Evolutionary conservation across 2,888 invertebrate genomes (phyloP).

Genomic region (Mythimna vitellina): DNA sequence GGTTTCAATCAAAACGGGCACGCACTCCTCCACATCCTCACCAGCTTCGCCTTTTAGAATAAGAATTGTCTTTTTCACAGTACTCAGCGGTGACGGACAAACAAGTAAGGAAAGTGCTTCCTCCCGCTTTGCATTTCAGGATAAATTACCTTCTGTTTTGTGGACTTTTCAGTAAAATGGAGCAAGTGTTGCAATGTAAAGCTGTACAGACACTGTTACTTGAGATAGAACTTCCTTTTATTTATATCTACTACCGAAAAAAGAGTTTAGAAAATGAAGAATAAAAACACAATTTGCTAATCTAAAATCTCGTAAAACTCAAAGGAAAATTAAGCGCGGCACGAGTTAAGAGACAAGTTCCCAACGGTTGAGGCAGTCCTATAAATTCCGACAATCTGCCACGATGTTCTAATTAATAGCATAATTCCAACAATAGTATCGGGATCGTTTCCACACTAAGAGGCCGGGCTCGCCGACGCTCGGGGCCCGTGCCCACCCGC

Average conservation of each 20-base stretch:
- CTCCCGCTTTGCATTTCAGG: conserved; percentile 33
- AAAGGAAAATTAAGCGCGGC: conserved; percentile 66
- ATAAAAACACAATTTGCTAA: conserved; percentile 32
- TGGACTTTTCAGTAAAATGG: conserved; percentile 1
- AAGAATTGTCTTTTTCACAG: conserved; percentile 90
- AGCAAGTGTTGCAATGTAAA: neutral
- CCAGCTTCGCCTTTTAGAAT: conserved; percentile 88
- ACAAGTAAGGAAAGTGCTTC: conserved; percentile 77
- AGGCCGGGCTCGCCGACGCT: conserved; percentile 72
- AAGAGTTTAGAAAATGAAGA: neutral
- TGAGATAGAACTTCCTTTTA: neutral
- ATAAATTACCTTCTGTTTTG: conserved; percentile 21
- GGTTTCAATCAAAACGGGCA: conserved; percentile 89
- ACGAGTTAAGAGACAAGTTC: conserved; percentile 69
- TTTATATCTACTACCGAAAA: neutral
- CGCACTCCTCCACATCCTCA: conserved; percentile 89
- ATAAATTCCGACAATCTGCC: conserved; percentile 75
- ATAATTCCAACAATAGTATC: conserved; percentile 74
- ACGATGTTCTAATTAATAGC: conserved; percentile 76
- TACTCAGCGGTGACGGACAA: conserved; percentile 77
- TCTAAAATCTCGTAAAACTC: conserved; percentile 64
- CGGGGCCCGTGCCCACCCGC: conserved; percentile 88
- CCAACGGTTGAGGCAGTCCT: conserved; percentile 65
- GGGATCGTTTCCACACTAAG: conserved; percentile 80
- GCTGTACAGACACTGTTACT: neutral